Conservation (phyloP, 2,888 invertebrate species). For the Fragum sueziense region DNA sequence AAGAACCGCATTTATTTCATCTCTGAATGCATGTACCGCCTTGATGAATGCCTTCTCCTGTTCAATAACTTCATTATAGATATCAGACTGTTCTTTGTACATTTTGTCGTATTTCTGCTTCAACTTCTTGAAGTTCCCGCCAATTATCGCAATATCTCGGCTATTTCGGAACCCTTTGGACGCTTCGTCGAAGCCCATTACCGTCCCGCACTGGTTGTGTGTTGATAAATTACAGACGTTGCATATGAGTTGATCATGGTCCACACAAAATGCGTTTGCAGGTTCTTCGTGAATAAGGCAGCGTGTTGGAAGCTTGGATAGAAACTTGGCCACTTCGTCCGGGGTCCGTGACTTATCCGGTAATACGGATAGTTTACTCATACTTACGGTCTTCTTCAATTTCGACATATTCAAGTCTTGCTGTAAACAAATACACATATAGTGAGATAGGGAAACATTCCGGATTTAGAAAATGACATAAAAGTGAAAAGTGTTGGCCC, state of each 20-base stretch:
- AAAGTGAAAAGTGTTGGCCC: too few relatives aligned
- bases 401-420: constrained; percentile 5
- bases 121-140: constrained; percentile 46
- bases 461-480: too few relatives aligned
- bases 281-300: constrained; percentile 53
- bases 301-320: constrained; percentile 47
- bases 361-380: neutral
- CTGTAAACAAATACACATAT: too few relatives aligned
- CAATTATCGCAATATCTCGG: constrained; percentile 41
- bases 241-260: constrained; percentile 56
- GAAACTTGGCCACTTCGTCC: constrained; percentile 44
- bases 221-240: constrained; percentile 47
- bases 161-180: constrained; percentile 53
- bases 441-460: too few relatives aligned
- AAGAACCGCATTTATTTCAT: constrained; percentile 46
- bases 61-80: constrained; percentile 28
- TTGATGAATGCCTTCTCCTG: constrained; percentile 48
- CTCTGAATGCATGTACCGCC: constrained; percentile 39
- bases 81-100: constrained; percentile 34
- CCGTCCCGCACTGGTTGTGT: constrained; percentile 44
- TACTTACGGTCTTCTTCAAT: neutral
- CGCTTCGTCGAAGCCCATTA: constrained; percentile 45
- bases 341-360: constrained; percentile 21
- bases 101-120: constrained; percentile 41
- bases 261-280: constrained; percentile 46